Evolutionary conservation across 1,140 invertebrate species (phyloP), one percentile per base, ranked within the genome.

Genomic region (Pseudomyrmex gracilis): DNA sequence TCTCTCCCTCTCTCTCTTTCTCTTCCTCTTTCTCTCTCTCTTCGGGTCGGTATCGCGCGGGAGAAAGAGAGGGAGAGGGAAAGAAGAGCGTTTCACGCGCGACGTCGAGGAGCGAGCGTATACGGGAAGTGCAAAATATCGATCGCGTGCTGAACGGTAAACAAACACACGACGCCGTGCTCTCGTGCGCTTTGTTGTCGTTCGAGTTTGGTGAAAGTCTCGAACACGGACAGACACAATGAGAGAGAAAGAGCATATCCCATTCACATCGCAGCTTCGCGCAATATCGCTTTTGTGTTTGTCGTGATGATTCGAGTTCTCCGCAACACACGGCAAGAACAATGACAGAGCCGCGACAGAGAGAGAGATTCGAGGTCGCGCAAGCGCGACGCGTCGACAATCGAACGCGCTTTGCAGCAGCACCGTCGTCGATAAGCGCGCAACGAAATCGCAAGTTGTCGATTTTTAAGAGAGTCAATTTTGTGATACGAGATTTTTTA

Each of bases 311-410:
- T 34, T 34, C 34, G 34, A 51, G 49, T 13, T 13, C 10, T 51
- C 12, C 2, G 49, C 9, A n/a, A 34, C 15, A 34, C 12, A 63
- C 55, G 55, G 71, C 22, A 43, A 63, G 58, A 76, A 60, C 22
- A 51, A 51, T n/a, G 45, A 60, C 45, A 47, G 34, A 34, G 22
- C 7, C 47, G 49, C 49, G 34, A 34, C 34, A 34, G 34, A 34
- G 34, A 34, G 4, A 34, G 34, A 34, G 8, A 57, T 61, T 10
- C 61, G 61, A 77, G 73, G 74, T 77, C 74, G 63, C 74, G 55
- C 74, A 77, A 55, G 61, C 74, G 74, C 61, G 49, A 55, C 47
- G n/a, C n/a, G n/a, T n/a, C n/a, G n/a, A 66, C 17, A 34, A 67
- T 77, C 74, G 61, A 57, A 77, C 61, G 22, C 34, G 60, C 60